Conservation (phyloP, 2,113 vertebrate genomes). For the Megaptera novaeangliae region DNA sequence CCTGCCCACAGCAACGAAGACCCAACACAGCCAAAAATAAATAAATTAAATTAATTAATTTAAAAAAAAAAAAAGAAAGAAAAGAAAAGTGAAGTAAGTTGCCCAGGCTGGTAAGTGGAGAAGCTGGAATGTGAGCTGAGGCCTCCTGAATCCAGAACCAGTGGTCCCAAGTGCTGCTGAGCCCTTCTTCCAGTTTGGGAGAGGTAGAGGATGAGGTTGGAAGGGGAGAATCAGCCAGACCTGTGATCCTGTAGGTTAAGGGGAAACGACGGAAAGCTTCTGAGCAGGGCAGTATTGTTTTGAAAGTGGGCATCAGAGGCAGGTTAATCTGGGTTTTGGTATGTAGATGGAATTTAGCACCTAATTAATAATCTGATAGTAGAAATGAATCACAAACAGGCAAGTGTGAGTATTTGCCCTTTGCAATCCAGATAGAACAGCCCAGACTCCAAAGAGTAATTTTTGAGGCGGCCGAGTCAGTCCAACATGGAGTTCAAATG, state of each 20-base stretch:
- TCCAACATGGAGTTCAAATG: not conserved
- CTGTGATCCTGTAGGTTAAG: not conserved
- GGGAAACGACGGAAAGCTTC: not conserved
- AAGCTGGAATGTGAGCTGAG: not conserved
- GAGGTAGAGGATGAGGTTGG: not conserved
- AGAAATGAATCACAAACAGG: not conserved
- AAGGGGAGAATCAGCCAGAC: not conserved
- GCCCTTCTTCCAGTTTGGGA: not conserved
- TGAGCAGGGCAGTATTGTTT: not conserved
- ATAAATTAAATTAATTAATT: no score
- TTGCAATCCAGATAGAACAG: not conserved
- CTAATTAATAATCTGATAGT: not conserved
- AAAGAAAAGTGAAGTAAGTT: not conserved
- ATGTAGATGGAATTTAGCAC: not conserved
- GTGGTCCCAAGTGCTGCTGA: not conserved
- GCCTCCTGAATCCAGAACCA: not conserved
- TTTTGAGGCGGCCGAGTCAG: constrained; percentile 28
- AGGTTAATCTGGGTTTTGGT: not conserved
- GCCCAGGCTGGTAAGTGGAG: not conserved
- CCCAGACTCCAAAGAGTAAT: not conserved
- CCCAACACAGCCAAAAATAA: no score
- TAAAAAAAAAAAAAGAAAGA: no score
- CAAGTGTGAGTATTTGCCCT: not conserved
- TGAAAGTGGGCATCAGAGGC: not conserved
- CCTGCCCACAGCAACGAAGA: no score